Conservation (phyloP, 1,140 invertebrate genomes). For the Oscheius sp. region DNA sequence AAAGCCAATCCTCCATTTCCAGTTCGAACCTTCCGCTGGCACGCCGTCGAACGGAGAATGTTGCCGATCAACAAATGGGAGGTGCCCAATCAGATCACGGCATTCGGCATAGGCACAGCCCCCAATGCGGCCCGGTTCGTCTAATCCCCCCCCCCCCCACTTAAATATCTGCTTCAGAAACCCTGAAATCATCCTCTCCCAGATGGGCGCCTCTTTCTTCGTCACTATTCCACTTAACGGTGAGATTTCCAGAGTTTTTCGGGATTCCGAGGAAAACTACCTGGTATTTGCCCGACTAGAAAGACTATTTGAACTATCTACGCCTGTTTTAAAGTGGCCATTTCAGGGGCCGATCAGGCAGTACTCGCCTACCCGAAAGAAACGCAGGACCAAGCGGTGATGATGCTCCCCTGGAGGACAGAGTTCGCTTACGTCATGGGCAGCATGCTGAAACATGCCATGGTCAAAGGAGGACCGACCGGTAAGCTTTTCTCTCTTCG, state of each 20-base stretch:
- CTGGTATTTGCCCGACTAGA: no score
- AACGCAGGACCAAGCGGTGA: background rate
- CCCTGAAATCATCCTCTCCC: background rate
- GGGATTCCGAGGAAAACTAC: no score
- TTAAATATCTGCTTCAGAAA: background rate
- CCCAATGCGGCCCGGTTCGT: background rate
- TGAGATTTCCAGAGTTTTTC: no score
- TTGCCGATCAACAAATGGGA: slow-evolving; percentile 52
- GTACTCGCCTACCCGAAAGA: background rate
- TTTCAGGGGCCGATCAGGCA: background rate
- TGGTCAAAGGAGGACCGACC: background rate
- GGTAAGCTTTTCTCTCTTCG: background rate
- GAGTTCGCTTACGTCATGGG: background rate
- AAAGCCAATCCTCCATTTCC: slow-evolving; percentile 18
- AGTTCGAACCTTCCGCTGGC: slow-evolving; percentile 51
- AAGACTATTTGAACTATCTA: no score
- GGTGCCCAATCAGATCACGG: slow-evolving; percentile 51
- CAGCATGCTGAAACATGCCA: background rate
- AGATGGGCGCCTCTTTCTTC: slow-evolving; percentile 5
- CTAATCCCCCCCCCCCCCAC: background rate
- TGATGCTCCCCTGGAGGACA: background rate
- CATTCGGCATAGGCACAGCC: slow-evolving; percentile 45
- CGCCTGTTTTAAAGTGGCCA: no score
- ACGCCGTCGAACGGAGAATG: slow-evolving; percentile 26
- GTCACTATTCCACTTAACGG: background rate